Evolutionary conservation across 2,888 invertebrate genomes (phyloP).

Genomic region (Apocheima hispidaria): DNA sequence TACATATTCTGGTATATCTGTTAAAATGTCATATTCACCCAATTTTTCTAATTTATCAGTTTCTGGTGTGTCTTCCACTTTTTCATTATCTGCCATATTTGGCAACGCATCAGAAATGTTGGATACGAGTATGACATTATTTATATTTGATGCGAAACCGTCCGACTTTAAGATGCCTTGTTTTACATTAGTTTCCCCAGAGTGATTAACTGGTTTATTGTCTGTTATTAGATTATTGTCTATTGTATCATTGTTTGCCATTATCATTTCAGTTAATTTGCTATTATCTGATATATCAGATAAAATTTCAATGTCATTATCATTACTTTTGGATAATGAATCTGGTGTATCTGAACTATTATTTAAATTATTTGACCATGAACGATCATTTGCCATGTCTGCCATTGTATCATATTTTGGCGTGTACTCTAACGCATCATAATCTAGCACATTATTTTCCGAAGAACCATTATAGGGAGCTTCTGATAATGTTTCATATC

Average conservation of each 20-base stretch:
- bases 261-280: background rate
- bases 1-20: too few relatives aligned
- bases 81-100: background rate
- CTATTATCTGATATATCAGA: background rate
- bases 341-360: background rate
- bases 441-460: too few relatives aligned
- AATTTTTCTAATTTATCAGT: background rate
- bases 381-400: too few relatives aligned
- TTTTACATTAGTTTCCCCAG: background rate
- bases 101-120: background rate
- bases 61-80: background rate
- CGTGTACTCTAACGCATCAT: too few relatives aligned
- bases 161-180: background rate
- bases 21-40: background rate
- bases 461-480: too few relatives aligned
- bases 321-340: background rate
- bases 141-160: background rate
- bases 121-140: background rate
- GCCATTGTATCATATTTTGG: too few relatives aligned
- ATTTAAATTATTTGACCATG: background rate
- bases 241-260: background rate
- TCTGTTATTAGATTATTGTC: too few relatives aligned
- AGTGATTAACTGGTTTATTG: background rate
- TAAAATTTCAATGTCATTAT: background rate
- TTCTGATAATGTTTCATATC: background rate